Evolutionary conservation across 2,113 vertebrate genomes (phyloP).

Genomic region (Shinisaurus crocodilurus): DNA sequence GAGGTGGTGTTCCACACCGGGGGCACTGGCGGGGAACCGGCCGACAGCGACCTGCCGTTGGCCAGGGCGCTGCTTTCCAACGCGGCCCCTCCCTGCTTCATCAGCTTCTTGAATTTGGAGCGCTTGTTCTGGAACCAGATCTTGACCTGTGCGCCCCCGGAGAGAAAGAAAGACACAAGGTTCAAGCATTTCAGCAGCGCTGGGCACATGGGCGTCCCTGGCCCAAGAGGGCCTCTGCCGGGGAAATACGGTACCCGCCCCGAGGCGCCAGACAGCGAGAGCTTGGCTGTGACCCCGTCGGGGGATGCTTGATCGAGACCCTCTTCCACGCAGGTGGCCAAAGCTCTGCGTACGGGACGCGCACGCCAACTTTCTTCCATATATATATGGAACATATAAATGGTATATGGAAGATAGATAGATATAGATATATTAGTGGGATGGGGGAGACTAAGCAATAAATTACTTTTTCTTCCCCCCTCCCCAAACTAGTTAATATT

Average conservation of each 20-base stretch:
- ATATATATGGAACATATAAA: too few species aligned
- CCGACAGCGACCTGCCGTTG: conserved; percentile 90
- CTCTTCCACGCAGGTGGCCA: neutral
- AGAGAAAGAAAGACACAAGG: too few species aligned
- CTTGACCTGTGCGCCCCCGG: conserved; percentile 83
- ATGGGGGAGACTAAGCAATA: too few species aligned
- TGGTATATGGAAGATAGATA: too few species aligned
- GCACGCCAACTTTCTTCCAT: neutral
- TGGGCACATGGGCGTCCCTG: neutral
- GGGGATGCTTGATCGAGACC: neutral
- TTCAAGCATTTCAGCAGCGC: too few species aligned
- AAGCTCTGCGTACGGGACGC: neutral
- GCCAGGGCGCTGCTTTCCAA: conserved; percentile 89
- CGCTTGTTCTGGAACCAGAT: conserved; percentile 98
- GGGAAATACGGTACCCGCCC: neutral
- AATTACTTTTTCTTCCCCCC: too few species aligned
- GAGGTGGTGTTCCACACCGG: conserved; percentile 94
- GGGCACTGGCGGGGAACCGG: conserved; percentile 88
- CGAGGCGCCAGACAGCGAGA: neutral
- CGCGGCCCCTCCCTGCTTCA: conserved; percentile 92
- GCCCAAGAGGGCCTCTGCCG: neutral
- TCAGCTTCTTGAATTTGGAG: conserved; percentile 96
- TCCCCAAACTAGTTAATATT: too few species aligned
- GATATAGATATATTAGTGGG: neutral
- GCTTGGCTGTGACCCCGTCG: neutral